Evolutionary conservation across 2,888 invertebrate genomes (phyloP).

Genomic region (Vesta saturnalis): DNA sequence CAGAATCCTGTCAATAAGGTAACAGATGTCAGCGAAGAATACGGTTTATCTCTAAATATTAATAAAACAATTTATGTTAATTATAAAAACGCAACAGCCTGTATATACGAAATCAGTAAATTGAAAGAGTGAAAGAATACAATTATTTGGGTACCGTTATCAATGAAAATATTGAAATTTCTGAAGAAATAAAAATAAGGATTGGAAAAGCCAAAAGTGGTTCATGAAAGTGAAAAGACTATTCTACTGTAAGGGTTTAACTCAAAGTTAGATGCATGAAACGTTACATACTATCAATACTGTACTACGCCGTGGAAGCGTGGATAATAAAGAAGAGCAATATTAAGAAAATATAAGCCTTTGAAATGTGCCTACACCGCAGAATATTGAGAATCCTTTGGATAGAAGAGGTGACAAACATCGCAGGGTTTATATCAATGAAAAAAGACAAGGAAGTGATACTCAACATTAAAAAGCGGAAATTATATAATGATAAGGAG

Average conservation of each 20-base stretch:
- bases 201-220: too few relatives aligned
- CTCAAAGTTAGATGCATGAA: neutral
- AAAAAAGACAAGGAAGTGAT: neutral
- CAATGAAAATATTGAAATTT: neutral
- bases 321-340: neutral
- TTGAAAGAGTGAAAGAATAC: neutral
- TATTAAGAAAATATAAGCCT: too few relatives aligned
- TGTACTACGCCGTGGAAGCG: neutral
- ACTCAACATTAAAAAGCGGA: neutral
- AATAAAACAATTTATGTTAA: neutral
- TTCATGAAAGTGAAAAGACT: too few relatives aligned
- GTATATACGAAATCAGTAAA: neutral
- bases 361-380: too few relatives aligned
- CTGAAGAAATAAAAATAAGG: neutral
- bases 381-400: neutral
- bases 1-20: neutral
- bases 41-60: too few relatives aligned
- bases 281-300: neutral
- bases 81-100: neutral
- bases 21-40: neutral
- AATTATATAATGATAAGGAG: neutral
- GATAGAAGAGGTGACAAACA: neutral
- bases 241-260: neutral
- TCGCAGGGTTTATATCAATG: neutral
- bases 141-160: too few relatives aligned